Evolutionary conservation across 2,113 vertebrate genomes (phyloP), one percentile per base, ranked within the genome.

Genomic region (Sminthopsis crassicaudata): DNA sequence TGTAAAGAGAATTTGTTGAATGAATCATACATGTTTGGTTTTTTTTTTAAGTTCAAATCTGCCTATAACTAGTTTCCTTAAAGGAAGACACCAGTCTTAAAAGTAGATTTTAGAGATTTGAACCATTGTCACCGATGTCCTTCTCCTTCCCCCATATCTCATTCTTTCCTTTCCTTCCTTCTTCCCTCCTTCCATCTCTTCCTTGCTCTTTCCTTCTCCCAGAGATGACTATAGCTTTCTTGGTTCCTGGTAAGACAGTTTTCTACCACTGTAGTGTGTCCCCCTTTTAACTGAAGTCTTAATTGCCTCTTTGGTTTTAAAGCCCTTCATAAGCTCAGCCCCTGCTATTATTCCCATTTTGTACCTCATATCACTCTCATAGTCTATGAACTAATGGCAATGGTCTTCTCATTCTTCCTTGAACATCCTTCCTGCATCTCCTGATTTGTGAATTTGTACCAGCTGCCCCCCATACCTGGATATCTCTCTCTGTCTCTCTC

Each of bases 21-120:
- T 91, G 88, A 92, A 94, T 48, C 90, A 93, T n/a, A 22, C 96
- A 84, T 46, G 50, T 84, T 48, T 95, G 27, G 50, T 84, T 48
- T 95, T 24, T 52, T 91, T 89, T 12, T 53, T 54, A 97, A 91
- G 67, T 53, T 76, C 30, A 57, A 2, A 23, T 92, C 91, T 93
- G 60, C 92, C 94, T 50, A 91, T 11, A 93, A 92, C 52, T 92
- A 36, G 60, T 95, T 96, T 96, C 90, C 96, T 96, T 23, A 94
- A 46, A 96, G 90, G 57, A 52, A 94, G 67, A n/a, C 36, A n/a
- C 36, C 16, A 22, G 67, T 42, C 25, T n/a, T 91, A 92, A 25
- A 50, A 93, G 91, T 53, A 92, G 2, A 2, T 94, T 1, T 92
- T 30, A 93, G 50, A 36, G 27, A 92, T 88, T 6, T 42, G 22